Evolutionary conservation across 2,797 vertebrate genomes (phyloP), one percentile per base, ranked within the genome.

Genomic region (Oophaga sylvatica): DNA sequence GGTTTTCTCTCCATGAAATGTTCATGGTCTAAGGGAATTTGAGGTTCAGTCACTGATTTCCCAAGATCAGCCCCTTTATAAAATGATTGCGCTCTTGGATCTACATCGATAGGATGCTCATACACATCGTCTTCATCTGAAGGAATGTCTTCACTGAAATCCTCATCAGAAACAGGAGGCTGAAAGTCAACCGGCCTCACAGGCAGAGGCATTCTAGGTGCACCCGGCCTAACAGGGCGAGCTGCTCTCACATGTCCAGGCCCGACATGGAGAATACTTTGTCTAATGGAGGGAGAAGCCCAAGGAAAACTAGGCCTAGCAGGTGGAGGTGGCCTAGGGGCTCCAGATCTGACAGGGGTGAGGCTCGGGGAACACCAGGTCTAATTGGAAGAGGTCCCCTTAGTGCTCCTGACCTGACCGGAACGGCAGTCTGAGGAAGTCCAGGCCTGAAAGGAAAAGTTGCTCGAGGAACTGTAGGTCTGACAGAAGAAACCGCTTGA

Each of bases 381-480:
- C 59, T 77, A 15, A 77, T 11, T 48, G 71, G 59, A 5, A 9
- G 5, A 6, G 62, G 8, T 3, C 53, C 78, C 22, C 20, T 62
- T 13, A 59, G 80, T 8, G 3, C 41, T 12, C 59, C 62, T 0
- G 20, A 8, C 20, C 90, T 91, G 26, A 91, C 91, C 88, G 92
- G 92, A 29, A 26, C 20, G 60, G 41, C 71, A 78, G 59, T 13
- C 86, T 92, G 91, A 83, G 86, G 92, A 41, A 17, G 1, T 29
- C 16, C 71, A 75, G 71, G 77, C 53, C 29, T 60, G 29, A 62
- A 13, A 19, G 81, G 80, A 11, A 4, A 17, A n/a, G 83, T 3
- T 0, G 19, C 83, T 13, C 1, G 71, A 26, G 71, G 59, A 4
- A 59, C 3, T 1, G 12, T 31, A 6, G 35, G 19, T 31, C 31